Conservation (phyloP, 1,140 invertebrate species). For the Colletes latitarsis region DNA sequence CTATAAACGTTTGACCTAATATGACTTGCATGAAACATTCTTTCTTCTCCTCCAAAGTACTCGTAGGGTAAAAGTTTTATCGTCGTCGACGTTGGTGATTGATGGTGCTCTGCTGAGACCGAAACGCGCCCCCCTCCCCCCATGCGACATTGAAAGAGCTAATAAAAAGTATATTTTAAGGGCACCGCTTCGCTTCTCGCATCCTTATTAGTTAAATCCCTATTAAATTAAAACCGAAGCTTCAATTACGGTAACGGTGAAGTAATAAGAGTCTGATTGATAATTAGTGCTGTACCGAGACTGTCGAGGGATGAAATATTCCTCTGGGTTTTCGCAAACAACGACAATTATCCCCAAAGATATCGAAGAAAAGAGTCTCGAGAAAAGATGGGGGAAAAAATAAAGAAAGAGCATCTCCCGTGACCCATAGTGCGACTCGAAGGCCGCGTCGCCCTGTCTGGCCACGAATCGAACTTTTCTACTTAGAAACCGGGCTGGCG, state of each 20-base stretch:
- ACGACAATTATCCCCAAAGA: constrained; percentile 21
- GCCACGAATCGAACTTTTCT: constrained; percentile 54
- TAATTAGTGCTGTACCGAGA: not conserved
- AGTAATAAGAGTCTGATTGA: not conserved
- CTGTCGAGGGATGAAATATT: not conserved
- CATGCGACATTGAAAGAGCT: no score
- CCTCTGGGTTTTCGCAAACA: not conserved
- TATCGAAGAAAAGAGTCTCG: not conserved
- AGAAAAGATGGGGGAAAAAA: not conserved
- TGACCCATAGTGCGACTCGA: constrained; percentile 10
- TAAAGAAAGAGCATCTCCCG: not conserved
- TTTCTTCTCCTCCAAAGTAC: no score
- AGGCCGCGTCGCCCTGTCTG: constrained; percentile 42
- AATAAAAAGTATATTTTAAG: no score
- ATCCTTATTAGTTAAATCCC: not conserved
- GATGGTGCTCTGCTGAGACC: no score
- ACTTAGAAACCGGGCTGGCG: constrained; percentile 30
- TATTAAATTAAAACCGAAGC: not conserved
- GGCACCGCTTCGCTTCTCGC: no score
- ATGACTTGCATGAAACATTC: no score
- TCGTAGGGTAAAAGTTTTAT: no score
- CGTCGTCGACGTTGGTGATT: no score
- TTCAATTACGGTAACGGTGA: not conserved
- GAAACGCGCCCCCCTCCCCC: no score
- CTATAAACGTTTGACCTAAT: no score